These are phyloP conservation scores for Xestoiulus laeticollis DNA, from an alignment of 2,888 invertebrate species.

Conservation along the genomic window DNA sequence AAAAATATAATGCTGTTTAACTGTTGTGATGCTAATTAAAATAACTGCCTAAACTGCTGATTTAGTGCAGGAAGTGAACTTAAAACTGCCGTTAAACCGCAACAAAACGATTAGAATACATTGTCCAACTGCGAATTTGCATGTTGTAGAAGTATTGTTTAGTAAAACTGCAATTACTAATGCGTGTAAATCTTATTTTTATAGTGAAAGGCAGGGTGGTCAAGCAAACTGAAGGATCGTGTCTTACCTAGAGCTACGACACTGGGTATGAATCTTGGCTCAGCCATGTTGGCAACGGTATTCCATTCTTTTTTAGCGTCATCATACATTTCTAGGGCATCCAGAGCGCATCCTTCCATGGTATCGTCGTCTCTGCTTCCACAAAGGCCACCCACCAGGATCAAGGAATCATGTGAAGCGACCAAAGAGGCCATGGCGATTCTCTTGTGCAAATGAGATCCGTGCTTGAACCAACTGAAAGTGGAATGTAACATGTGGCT, in stretches of 20 bases:
- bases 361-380: not conserved
- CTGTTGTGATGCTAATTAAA: too few relatives aligned
- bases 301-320: not conserved
- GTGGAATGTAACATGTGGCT: not conserved
- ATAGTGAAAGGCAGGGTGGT: too few relatives aligned
- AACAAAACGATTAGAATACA: too few relatives aligned
- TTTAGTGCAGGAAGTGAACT: too few relatives aligned
- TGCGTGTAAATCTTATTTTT: too few relatives aligned
- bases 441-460: not conserved
- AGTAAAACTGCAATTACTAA: too few relatives aligned
- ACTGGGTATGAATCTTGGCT: slow-evolving; percentile 17
- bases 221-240: not conserved
- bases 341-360: not conserved
- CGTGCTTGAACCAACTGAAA: slow-evolving; percentile 23
- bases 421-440: slow-evolving; percentile 36
- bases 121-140: too few relatives aligned
- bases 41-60: too few relatives aligned
- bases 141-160: too few relatives aligned
- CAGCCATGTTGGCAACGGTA: not conserved
- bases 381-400: not conserved
- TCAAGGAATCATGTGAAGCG: not conserved
- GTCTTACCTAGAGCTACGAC: not conserved
- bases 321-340: not conserved
- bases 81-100: too few relatives aligned
- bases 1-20: too few relatives aligned